Evolutionary conservation across 2,113 vertebrate species (phyloP).

Genomic region (Cranoglanis bouderius): DNA sequence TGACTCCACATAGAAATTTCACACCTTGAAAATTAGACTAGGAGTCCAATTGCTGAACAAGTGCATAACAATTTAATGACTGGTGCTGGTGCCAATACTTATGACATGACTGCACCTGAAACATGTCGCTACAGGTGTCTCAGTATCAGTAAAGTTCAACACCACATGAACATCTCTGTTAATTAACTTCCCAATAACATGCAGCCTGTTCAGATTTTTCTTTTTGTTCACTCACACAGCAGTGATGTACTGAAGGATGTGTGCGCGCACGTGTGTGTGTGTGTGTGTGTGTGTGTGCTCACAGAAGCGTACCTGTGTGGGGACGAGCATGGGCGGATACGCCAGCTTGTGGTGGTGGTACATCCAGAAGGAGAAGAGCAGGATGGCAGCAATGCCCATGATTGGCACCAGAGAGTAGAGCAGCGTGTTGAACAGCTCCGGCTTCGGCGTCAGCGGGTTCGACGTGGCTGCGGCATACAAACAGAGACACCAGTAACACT

Average conservation of each 20-base stretch:
- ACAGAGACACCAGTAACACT: background rate
- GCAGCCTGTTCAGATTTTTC: background rate
- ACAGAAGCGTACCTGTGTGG: conserved; percentile 85
- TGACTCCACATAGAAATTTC: background rate
- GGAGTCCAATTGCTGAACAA: background rate
- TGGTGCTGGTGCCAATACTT: background rate
- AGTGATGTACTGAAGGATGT: background rate
- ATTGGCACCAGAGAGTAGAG: conserved; percentile 95
- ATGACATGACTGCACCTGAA: background rate
- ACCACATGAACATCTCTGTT: background rate
- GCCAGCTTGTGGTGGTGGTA: conserved; percentile 96
- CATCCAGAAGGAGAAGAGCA: conserved; percentile 97
- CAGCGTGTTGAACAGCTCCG: conserved; percentile 89
- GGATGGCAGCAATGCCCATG: conserved; percentile 87
- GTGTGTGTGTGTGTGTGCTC: background rate
- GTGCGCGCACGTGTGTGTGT: background rate
- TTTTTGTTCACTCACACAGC: background rate
- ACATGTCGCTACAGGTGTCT: background rate
- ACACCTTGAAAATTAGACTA: background rate
- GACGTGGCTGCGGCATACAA: conserved; percentile 80
- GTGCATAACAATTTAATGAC: background rate
- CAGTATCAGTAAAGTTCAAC: background rate
- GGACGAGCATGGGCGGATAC: conserved; percentile 93
- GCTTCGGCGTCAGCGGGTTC: conserved; percentile 85
- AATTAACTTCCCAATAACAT: background rate